A percentile compares a stretch with the other conserved stretches of the same genome.
Evolutionary conservation across 2,797 vertebrate genomes (phyloP).

Genomic region (Anguilla marmorata): DNA sequence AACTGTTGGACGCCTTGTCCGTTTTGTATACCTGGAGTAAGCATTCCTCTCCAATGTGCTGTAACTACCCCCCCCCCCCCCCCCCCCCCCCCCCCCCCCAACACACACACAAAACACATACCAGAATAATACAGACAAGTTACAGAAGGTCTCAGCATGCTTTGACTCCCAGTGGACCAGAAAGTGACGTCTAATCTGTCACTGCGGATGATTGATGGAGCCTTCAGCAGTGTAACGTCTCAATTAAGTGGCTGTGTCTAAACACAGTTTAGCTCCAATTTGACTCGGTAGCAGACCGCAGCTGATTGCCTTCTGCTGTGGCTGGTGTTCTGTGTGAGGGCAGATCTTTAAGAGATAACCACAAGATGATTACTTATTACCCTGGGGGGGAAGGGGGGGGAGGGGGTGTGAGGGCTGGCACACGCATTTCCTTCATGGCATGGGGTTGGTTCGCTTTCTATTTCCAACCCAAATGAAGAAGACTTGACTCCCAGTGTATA

Average conservation of each 20-base stretch:
- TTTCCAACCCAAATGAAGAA: not conserved
- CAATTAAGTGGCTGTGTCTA: constrained; percentile 58
- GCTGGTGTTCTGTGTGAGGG: not conserved
- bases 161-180: constrained; percentile 58
- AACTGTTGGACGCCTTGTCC: not conserved
- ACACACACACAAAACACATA: not conserved
- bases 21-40: not conserved
- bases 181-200: constrained; percentile 56
- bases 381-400: not conserved
- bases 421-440: not conserved
- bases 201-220: constrained; percentile 59
- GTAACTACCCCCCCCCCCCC: constrained; percentile 1
- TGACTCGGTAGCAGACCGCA: constrained; percentile 52
- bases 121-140: constrained; percentile 29
- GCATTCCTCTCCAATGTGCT: constrained; percentile 26
- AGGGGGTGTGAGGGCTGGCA: not conserved
- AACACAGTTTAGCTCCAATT: constrained; percentile 57
- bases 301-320: constrained; percentile 44
- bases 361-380: not conserved
- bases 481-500: not conserved
- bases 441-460: not conserved
- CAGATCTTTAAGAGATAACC: constrained; percentile 8
- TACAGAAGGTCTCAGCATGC: constrained; percentile 29
- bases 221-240: constrained; percentile 53
- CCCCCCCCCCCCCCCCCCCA: not conserved